These are phyloP conservation scores for Alviniconcha marisindica DNA, from an alignment of 1,140 invertebrate genomes.

Conservation along the genomic window DNA sequence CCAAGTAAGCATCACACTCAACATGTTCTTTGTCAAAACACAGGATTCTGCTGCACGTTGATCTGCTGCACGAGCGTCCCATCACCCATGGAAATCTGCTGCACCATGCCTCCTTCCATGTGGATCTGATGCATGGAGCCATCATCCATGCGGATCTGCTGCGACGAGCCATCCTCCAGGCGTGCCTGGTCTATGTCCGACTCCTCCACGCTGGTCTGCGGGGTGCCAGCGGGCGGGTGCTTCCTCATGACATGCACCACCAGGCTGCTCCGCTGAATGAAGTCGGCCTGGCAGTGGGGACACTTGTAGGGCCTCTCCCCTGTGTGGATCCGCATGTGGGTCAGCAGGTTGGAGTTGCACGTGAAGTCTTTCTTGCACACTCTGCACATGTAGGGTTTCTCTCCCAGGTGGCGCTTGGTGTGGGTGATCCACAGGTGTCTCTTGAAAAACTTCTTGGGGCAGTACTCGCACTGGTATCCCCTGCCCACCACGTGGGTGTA, in stretches of 20 bases:
- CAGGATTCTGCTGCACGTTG: too few species aligned
- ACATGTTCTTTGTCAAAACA: too few species aligned
- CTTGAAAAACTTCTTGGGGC: background rate
- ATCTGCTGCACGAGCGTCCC: too few species aligned
- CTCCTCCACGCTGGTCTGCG: too few species aligned
- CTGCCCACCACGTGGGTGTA: background rate
- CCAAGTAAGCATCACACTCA: too few species aligned
- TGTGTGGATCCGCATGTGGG: conserved; percentile 6
- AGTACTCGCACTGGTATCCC: background rate
- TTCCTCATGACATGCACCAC: background rate
- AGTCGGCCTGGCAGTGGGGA: background rate
- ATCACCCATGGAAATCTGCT: too few species aligned
- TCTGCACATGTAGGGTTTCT: conserved; percentile 16
- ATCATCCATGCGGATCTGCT: too few species aligned
- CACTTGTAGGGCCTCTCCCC: conserved; percentile 3
- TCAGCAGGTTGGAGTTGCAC: background rate
- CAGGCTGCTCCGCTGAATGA: conserved; percentile 6
- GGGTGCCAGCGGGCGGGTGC: too few species aligned
- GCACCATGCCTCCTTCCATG: too few species aligned
- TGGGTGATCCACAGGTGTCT: conserved; percentile 9
- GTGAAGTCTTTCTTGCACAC: conserved; percentile 17
- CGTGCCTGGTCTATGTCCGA: too few species aligned
- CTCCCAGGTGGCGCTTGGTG: background rate
- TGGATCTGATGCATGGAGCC: too few species aligned
- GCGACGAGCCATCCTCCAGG: too few species aligned